phyloP scores from a whole-genome alignment of 2,113 vertebrate species.

The Dendropsophus ebraccatus region DNA sequence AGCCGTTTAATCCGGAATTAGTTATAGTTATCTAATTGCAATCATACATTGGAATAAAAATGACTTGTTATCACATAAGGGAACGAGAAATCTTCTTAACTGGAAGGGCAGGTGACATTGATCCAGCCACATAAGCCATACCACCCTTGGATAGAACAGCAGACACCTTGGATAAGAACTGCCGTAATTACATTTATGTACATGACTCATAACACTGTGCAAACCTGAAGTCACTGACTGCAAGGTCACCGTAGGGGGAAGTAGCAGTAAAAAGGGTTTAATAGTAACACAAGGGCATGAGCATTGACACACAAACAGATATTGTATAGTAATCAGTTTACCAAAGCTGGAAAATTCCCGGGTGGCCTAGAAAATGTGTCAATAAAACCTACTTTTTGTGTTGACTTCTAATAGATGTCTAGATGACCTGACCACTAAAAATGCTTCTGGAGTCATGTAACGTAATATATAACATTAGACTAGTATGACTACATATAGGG shows the following conservation, averaged over 20 bases:
- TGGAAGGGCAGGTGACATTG: slow-evolving; percentile 42
- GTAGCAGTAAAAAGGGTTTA: not conserved
- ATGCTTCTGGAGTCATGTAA: not conserved
- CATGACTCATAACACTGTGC: slow-evolving; percentile 83
- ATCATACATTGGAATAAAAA: not conserved
- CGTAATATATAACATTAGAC: not conserved
- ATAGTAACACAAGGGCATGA: slow-evolving; percentile 29
- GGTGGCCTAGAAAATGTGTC: not conserved
- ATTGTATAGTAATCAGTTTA: not conserved
- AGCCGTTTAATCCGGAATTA: not conserved
- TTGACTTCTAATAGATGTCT: not conserved
- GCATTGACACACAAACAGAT: not conserved
- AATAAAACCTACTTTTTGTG: not conserved
- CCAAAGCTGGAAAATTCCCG: not conserved
- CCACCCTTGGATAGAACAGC: slow-evolving; percentile 35
- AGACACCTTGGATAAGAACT: slow-evolving; percentile 76
- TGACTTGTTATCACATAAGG: not conserved
- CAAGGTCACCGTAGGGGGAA: slow-evolving; percentile 76
- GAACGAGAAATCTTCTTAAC: slow-evolving; percentile 1
- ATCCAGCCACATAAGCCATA: slow-evolving; percentile 28
- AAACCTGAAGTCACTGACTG: slow-evolving; percentile 76
- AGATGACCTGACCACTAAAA: not conserved
- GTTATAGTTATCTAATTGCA: not conserved
- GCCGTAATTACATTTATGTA: slow-evolving; percentile 87
- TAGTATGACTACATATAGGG: too few species aligned